Percentiles rank a stretch among this genome's conserved stretches.
Evolutionary conservation across 2,888 invertebrate genomes (phyloP).

Genomic region (Ferdinandea cuprea): DNA sequence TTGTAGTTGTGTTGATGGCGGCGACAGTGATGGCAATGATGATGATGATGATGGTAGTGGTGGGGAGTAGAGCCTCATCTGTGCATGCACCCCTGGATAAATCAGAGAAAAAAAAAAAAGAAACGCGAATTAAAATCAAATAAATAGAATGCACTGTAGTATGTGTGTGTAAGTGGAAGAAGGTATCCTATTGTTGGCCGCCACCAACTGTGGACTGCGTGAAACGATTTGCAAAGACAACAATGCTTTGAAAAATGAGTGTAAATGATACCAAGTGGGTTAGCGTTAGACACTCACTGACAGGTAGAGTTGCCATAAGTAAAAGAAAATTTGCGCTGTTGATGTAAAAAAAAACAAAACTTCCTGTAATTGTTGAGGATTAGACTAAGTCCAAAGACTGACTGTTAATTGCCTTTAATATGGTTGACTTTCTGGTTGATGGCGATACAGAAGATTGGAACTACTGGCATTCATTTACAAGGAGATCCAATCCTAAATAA

Average conservation of each 20-base stretch:
- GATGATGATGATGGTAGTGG: slow-evolving; percentile 4
- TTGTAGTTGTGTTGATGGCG: slow-evolving; percentile 6
- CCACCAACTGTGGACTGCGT: slow-evolving; percentile 7
- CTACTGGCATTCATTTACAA: no score
- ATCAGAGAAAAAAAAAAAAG: slow-evolving; percentile 39
- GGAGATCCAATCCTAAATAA: no score
- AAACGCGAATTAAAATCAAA: slow-evolving; percentile 26
- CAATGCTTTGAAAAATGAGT: background rate
- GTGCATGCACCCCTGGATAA: slow-evolving; percentile 66
- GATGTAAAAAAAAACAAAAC: no score
- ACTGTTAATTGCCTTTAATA: background rate
- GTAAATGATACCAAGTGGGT: slow-evolving; percentile 17
- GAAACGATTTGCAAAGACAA: slow-evolving; percentile 20
- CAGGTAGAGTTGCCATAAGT: slow-evolving; percentile 38
- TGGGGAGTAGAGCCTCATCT: slow-evolving; percentile 59
- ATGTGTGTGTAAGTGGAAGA: slow-evolving; percentile 28
- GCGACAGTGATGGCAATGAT: slow-evolving; percentile 1
- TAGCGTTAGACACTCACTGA: no score
- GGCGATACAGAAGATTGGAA: no score
- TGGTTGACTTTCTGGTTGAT: no score
- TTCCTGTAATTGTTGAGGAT: background rate
- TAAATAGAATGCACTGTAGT: slow-evolving; percentile 43
- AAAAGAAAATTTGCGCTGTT: background rate
- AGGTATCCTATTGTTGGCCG: slow-evolving; percentile 7
- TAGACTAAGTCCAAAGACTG: background rate